Evolutionary conservation across 2,113 vertebrate species (phyloP).

Genomic region (Nipponia nippon): DNA sequence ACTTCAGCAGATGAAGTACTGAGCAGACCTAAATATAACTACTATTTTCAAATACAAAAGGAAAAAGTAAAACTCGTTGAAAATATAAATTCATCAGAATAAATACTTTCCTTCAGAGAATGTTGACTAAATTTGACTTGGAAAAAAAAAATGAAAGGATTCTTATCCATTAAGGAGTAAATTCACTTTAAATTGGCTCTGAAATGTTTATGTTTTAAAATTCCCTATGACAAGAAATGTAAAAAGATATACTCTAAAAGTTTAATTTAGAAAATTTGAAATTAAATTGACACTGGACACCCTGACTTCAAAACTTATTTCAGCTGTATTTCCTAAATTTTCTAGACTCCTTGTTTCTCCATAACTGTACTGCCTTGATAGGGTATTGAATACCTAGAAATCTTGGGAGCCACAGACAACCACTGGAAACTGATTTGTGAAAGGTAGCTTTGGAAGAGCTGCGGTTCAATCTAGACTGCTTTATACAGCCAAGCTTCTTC

Average conservation of each 20-base stretch:
- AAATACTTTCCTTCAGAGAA: background rate
- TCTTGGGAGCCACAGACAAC: background rate
- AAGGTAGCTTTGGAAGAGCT: background rate
- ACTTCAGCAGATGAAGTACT: background rate
- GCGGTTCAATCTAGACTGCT: background rate
- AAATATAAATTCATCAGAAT: background rate
- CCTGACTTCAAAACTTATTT: background rate
- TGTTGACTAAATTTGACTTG: background rate
- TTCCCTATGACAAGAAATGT: background rate
- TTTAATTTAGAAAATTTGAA: background rate
- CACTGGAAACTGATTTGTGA: background rate
- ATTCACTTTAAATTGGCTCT: background rate
- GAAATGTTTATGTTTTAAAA: background rate
- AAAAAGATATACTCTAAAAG: background rate
- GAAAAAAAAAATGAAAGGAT: fast-evolving
- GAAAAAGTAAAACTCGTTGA: background rate
- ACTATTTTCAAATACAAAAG: background rate
- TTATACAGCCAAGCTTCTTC: background rate
- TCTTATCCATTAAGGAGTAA: background rate
- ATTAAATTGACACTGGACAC: background rate
- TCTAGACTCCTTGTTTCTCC: background rate
- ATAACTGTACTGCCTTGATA: background rate
- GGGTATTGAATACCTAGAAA: background rate
- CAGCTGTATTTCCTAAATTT: background rate
- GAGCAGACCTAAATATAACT: constrained; percentile 2